Conservation (phyloP, 2,888 invertebrate species). For the Tipula unca region DNA sequence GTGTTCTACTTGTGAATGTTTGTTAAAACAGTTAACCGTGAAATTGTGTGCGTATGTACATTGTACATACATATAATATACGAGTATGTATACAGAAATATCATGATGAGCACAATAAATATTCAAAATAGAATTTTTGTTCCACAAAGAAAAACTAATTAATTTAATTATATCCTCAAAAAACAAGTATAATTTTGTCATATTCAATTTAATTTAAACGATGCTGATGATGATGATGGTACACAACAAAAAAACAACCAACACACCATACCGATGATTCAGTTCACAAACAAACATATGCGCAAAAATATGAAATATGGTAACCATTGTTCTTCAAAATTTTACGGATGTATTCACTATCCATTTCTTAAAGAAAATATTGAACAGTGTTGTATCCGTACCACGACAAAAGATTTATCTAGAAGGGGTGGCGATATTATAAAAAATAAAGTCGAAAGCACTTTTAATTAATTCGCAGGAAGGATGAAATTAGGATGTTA, state of each 20-base stretch:
- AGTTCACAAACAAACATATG: too few relatives aligned
- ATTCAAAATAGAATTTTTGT: background rate
- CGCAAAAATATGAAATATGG: background rate
- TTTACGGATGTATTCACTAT: background rate
- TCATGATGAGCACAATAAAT: background rate
- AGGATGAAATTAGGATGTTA: background rate
- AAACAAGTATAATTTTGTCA: background rate
- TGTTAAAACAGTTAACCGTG: background rate
- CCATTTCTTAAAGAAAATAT: background rate
- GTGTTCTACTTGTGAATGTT: background rate
- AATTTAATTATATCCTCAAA: background rate
- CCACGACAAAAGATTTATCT: background rate
- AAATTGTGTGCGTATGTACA: background rate
- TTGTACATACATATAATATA: too few relatives aligned
- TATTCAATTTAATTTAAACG: background rate
- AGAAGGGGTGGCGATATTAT: background rate
- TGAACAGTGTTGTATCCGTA: background rate
- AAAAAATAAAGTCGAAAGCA: background rate
- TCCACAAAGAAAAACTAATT: background rate
- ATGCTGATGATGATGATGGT: background rate
- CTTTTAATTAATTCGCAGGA: conserved; percentile 2
- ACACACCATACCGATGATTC: background rate
- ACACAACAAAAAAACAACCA: background rate
- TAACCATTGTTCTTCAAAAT: background rate
- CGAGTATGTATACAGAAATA: background rate